Evolutionary conservation across 2,113 vertebrate genomes (phyloP).

Genomic region (Tachysurus vachellii): DNA sequence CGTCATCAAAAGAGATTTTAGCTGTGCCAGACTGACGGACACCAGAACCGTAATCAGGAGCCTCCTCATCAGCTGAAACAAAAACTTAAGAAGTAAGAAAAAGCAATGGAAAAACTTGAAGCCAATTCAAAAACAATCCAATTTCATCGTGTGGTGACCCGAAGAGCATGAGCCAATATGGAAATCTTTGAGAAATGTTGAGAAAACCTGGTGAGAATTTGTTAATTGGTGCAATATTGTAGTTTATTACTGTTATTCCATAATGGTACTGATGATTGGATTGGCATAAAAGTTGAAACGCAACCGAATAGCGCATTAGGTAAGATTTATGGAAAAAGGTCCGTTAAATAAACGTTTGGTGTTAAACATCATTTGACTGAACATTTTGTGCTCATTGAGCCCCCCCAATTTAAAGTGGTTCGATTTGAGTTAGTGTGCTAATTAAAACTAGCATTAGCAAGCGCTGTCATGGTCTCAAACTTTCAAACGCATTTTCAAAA

Average conservation of each 20-base stretch:
- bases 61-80: conserved; percentile 89
- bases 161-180: not conserved
- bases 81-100: conserved; percentile 15
- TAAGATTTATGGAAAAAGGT: not conserved
- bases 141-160: not conserved
- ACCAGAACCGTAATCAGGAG: conserved; percentile 97
- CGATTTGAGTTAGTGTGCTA: not conserved
- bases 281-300: not conserved
- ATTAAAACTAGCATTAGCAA: not conserved
- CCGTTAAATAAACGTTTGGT: not conserved
- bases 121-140: not conserved
- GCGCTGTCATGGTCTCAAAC: not conserved
- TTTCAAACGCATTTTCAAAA: too few relatives aligned
- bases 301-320: not conserved
- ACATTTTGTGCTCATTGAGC: not conserved
- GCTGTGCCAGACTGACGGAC: conserved; percentile 96
- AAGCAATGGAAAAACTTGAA: not conserved
- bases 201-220: not conserved
- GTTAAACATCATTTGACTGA: not conserved
- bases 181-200: not conserved
- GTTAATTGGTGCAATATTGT: not conserved
- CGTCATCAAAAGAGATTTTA: conserved; percentile 98
- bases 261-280: not conserved
- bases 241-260: not conserved
- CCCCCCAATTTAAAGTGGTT: not conserved